Base-by-base conservation (phyloP, 2,113 vertebrate genomes). In the Sula dactylatra region DNA sequence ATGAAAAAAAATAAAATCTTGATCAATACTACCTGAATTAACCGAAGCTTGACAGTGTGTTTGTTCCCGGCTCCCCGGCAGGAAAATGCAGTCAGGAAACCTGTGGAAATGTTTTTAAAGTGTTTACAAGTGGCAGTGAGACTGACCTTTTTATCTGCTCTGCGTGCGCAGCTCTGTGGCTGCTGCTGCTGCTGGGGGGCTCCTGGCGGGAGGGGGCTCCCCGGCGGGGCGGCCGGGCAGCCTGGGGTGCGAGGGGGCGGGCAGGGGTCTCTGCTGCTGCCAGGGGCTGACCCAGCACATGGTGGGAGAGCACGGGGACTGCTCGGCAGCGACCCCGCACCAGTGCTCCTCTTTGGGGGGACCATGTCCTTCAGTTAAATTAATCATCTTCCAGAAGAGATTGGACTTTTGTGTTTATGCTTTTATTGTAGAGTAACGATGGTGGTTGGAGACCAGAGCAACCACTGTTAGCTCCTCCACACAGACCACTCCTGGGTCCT, bases 161-260 rank as follows among this genome's bases (percentile, higher is more conserved):
- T 31, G 22, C 0, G 0, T 58, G n/a, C 38, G 32, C 55, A 40
- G 16, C 1, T 1, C 87, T 25, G 49, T 0, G 2, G 49, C 86
- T 49, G 82, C 59, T 1, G 0, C 59, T 1, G 0, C 61, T 64
- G 56, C 69, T 0, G 5, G 59, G 49, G 20, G 32, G 22, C 4
- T 50, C 8, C 65, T 5, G 44, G 45, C 27, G 1, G 10, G 59
- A 36, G 45, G 8, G 7, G 56, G 34, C 29, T 36, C 21, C 26
- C 31, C 42, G 25, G 77, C 12, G 34, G 34, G 44, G 52, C 1
- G 55, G 32, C 18, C 0, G 1, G 31, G 32, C 31, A 36, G 47
- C 20, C 14, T 7, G 69, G 32, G 32, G 16, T 13, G 10, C 25
- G 26, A 26, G 56, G 25, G 61, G 42, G 50, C 16, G 21, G 16